Conservation (phyloP, 2,888 invertebrate genomes). For the Mantis religiosa region DNA sequence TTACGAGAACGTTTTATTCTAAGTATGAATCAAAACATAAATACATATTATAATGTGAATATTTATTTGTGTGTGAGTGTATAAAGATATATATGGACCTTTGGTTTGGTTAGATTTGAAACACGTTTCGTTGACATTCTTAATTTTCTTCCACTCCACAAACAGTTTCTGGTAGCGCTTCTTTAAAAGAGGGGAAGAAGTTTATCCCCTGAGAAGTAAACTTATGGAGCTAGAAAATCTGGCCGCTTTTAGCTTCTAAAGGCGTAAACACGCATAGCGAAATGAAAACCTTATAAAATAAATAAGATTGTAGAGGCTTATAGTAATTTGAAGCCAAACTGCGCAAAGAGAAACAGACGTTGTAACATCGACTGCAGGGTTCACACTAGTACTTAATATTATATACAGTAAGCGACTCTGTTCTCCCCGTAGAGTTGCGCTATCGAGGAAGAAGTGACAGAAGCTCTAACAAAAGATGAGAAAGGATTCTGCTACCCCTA, state of each 20-base stretch:
- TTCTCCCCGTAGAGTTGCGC: too few relatives aligned
- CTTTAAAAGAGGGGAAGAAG: background rate
- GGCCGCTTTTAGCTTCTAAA: background rate
- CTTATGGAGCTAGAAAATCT: background rate
- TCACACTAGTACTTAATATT: background rate
- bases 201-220: background rate
- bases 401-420: background rate
- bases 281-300: background rate
- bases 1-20: too few relatives aligned
- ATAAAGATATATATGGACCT: too few relatives aligned
- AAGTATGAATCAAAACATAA: too few relatives aligned
- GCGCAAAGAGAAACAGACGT: background rate
- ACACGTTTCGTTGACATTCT: too few relatives aligned
- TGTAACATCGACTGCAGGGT: background rate
- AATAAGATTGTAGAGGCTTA: background rate
- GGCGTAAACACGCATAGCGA: background rate
- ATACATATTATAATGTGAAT: too few relatives aligned
- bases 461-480: too few relatives aligned
- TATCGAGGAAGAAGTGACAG: too few relatives aligned
- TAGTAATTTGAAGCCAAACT: background rate
- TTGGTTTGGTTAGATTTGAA: too few relatives aligned
- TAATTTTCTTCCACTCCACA: too few relatives aligned
- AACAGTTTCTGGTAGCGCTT: background rate
- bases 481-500: too few relatives aligned
- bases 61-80: too few relatives aligned